phyloP scores from a whole-genome alignment of 2,113 vertebrate genomes.

The Coryphaenoides rupestris region DNA sequence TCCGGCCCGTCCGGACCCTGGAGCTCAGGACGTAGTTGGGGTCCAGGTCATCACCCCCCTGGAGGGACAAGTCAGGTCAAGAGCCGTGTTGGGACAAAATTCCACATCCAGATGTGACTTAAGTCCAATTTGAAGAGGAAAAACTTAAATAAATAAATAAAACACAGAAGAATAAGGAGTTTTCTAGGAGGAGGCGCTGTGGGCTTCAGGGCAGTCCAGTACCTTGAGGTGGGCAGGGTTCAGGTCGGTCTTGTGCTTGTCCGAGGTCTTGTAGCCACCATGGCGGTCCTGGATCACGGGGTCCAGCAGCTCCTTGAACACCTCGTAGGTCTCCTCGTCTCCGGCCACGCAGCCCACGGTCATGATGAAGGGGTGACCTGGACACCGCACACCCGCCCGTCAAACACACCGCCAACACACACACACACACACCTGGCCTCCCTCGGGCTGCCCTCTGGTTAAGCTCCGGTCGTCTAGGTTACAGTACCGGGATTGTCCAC shows the following conservation, averaged over 20 bases:
- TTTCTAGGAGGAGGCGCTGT: too few species aligned
- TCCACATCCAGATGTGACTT: not conserved
- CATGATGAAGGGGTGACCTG: slow-evolving; percentile 96
- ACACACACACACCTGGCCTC: not conserved
- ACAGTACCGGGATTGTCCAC: slow-evolving; percentile 84
- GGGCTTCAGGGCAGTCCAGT: too few species aligned
- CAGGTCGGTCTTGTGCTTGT: slow-evolving; percentile 95
- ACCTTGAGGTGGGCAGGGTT: slow-evolving; percentile 87
- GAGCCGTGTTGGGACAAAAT: not conserved
- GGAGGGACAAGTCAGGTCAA: not conserved
- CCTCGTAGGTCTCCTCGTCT: slow-evolving; percentile 90
- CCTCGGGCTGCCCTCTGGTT: slow-evolving; percentile 7
- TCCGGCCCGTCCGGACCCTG: slow-evolving; percentile 93
- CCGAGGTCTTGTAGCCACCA: slow-evolving; percentile 91
- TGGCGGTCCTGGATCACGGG: slow-evolving; percentile 91
- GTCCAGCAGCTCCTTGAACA: slow-evolving; percentile 92
- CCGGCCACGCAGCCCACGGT: slow-evolving; percentile 94
- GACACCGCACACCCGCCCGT: not conserved
- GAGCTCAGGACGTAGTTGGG: slow-evolving; percentile 93
- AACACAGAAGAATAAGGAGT: too few species aligned
- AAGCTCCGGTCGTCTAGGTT: slow-evolving; percentile 1
- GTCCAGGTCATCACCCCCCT: slow-evolving; percentile 96
- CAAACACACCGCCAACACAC: not conserved
- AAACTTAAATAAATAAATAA: too few species aligned
- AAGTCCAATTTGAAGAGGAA: too few species aligned